phyloP scores from a whole-genome alignment of 2,797 vertebrate species.

The Melanotaenia pygmaea region DNA sequence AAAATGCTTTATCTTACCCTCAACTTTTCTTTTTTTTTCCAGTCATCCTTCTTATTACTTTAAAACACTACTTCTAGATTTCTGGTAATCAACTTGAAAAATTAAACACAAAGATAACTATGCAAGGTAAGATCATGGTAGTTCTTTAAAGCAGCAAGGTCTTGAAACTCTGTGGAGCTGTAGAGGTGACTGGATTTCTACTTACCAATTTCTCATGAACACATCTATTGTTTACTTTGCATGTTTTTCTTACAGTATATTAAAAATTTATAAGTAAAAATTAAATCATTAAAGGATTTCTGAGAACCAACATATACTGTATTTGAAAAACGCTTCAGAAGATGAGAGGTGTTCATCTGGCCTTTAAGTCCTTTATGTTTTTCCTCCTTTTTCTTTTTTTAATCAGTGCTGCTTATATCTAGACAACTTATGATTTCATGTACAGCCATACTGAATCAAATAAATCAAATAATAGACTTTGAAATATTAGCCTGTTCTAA shows the following conservation, averaged over 20 bases:
- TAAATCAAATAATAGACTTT: not conserved
- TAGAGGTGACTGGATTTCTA: not conserved
- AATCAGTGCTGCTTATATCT: not conserved
- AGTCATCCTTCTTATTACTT: not conserved
- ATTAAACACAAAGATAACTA: constrained; percentile 27
- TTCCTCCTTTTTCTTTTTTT: too few species aligned
- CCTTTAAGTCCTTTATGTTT: not conserved
- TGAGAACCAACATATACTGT: not conserved
- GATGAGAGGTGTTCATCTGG: not conserved
- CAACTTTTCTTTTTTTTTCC: not conserved
- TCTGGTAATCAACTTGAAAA: constrained; percentile 39
- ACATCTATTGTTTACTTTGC: not conserved
- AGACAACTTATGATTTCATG: not conserved
- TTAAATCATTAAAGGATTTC: not conserved
- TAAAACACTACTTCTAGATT: constrained; percentile 36
- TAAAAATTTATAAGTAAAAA: not conserved
- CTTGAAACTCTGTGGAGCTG: constrained; percentile 1
- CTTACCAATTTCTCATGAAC: not conserved
- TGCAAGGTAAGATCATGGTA: constrained; percentile 39
- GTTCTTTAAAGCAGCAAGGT: constrained; percentile 37
- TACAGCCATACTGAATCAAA: not conserved
- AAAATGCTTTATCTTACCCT: not conserved
- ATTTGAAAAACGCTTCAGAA: not conserved
- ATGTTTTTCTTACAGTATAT: not conserved
- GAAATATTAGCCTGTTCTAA: not conserved